Evolutionary conservation across 92 coral and sea anemone genomes (phyloP).

Genomic region (Porites lobata): DNA sequence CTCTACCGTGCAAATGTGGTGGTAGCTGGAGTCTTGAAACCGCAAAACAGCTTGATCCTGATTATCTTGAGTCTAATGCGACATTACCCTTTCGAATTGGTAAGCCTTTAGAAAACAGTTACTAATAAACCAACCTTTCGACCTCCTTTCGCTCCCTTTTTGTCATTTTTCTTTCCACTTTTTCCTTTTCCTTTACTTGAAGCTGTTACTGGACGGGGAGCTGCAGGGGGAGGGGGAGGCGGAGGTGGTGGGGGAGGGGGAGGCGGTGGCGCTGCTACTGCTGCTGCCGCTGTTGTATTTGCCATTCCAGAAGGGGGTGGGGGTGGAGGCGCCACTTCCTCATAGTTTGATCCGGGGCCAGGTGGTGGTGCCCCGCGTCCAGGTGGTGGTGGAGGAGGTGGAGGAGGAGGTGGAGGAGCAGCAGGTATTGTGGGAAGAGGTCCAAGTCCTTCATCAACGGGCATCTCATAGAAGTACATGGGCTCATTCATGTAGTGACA

Average conservation of each 20-base stretch:
- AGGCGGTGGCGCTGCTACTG: background rate
- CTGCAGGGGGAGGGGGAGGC: background rate
- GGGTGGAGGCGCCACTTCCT: background rate
- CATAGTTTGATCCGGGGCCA: background rate
- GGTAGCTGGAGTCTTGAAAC: too few relatives aligned
- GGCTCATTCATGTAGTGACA: background rate
- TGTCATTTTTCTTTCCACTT: background rate
- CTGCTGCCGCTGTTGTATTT: background rate
- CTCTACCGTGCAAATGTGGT: too few relatives aligned
- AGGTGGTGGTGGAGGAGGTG: background rate
- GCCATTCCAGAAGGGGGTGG: background rate
- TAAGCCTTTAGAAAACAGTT: too few relatives aligned
- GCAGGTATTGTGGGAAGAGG: background rate
- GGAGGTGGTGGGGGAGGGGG: background rate
- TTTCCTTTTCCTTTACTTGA: background rate
- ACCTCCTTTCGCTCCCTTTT: background rate
- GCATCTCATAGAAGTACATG: background rate
- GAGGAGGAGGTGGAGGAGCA: background rate
- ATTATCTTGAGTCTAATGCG: too few relatives aligned
- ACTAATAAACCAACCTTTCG: background rate
- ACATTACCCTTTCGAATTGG: too few relatives aligned
- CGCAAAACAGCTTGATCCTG: too few relatives aligned
- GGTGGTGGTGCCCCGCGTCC: background rate
- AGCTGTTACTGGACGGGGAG: background rate
- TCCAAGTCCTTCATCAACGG: background rate